A percentile compares a stretch with the other conserved stretches of the same genome.
phyloP scores from a whole-genome alignment of 2,888 invertebrate species.

The Glyphotaelius pellucidus region DNA sequence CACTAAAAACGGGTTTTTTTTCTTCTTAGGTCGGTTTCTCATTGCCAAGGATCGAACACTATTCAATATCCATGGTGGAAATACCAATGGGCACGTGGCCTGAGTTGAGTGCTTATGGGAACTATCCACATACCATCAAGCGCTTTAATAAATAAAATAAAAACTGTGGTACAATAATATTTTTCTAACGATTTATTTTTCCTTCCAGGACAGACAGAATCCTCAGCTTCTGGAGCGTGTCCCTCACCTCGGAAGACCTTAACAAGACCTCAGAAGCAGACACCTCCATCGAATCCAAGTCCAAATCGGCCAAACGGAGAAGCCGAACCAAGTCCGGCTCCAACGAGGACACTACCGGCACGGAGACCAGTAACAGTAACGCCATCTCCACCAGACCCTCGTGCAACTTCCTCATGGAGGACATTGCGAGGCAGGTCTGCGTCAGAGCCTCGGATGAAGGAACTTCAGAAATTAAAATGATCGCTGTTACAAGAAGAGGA shows the following conservation, averaged over 20 bases:
- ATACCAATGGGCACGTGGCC: too few relatives aligned
- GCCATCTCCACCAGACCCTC: conserved; percentile 34
- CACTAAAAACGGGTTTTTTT: too few relatives aligned
- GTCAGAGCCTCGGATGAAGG: conserved; percentile 75
- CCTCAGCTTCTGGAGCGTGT: conserved; percentile 75
- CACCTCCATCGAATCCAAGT: conserved; percentile 67
- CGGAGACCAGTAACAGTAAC: neutral
- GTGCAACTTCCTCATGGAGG: conserved; percentile 80
- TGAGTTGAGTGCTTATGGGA: too few relatives aligned
- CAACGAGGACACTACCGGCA: neutral
- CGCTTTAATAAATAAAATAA: neutral
- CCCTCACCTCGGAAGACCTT: conserved; percentile 65
- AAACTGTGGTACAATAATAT: neutral
- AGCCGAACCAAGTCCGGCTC: conserved; percentile 70
- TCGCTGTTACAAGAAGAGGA: conserved; percentile 85
- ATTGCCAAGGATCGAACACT: too few relatives aligned
- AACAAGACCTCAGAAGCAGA: conserved; percentile 12
- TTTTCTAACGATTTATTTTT: neutral
- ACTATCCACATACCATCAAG: too few relatives aligned
- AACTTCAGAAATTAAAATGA: conserved; percentile 70
- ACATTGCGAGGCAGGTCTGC: conserved; percentile 79
- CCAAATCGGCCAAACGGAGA: conserved; percentile 69
- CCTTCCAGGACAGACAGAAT: conserved; percentile 73
- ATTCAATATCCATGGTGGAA: too few relatives aligned
- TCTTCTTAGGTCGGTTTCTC: too few relatives aligned